Evolutionary conservation across 2,113 vertebrate genomes (phyloP).

Genomic region (Elgaria multicarinata): DNA sequence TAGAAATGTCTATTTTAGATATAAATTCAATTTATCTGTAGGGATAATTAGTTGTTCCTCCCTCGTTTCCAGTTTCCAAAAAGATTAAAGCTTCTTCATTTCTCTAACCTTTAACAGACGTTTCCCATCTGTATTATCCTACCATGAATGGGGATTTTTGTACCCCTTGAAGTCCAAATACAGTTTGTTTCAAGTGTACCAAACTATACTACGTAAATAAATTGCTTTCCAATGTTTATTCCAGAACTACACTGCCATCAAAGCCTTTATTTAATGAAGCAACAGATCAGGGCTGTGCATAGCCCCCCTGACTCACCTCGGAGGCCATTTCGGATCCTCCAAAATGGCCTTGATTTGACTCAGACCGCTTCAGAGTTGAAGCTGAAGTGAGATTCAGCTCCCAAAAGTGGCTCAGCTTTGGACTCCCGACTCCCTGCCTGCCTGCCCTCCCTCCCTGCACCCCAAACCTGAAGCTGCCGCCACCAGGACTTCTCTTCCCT

Average conservation of each 20-base stretch:
- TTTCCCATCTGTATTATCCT: neutral
- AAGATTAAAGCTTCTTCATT: neutral
- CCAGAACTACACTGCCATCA: neutral
- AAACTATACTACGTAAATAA: neutral
- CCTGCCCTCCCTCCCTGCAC: too few species aligned
- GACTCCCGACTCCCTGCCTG: too few species aligned
- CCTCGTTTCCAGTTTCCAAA: neutral
- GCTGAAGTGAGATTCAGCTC: too few species aligned
- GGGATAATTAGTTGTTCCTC: constrained; percentile 14
- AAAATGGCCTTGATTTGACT: too few species aligned
- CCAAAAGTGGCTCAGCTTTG: too few species aligned
- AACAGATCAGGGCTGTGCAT: too few species aligned
- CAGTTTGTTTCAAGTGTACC: neutral
- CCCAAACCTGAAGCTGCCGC: too few species aligned
- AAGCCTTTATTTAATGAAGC: neutral
- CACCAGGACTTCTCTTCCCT: too few species aligned
- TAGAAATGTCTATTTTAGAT: neutral
- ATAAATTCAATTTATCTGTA: constrained; percentile 6
- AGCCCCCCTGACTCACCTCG: too few species aligned
- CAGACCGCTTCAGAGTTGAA: too few species aligned
- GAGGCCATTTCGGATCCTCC: too few species aligned
- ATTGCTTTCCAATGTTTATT: neutral
- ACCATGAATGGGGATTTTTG: neutral
- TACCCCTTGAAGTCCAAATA: neutral
- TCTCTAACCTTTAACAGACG: neutral